Evolutionary conservation across 1,140 invertebrate genomes (phyloP).

Genomic region (Macrosteles quadrilineatus): DNA sequence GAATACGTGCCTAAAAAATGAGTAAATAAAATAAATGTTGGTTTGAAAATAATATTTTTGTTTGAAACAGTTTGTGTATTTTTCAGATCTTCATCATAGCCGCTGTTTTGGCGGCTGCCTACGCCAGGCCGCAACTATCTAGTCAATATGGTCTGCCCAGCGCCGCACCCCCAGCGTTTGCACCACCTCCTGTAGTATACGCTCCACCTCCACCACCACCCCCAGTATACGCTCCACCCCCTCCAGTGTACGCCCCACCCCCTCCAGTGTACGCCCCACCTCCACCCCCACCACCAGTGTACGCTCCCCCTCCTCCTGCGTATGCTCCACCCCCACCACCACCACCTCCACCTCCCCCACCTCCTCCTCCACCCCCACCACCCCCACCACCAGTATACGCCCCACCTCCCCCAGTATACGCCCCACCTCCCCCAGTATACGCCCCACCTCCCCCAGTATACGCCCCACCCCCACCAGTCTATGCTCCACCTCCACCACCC

Average conservation of each 20-base stretch:
- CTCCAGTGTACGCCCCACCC: conserved; percentile 9
- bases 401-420: too few species aligned
- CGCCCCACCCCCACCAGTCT: too few species aligned
- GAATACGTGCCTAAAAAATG: too few species aligned
- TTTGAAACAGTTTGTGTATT: too few species aligned
- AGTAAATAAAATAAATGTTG: too few species aligned
- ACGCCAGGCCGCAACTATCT: neutral
- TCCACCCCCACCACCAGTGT: neutral
- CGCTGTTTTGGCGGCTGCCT: neutral
- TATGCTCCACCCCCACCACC: neutral
- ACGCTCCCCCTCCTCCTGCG: neutral
- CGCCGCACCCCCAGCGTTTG: neutral
- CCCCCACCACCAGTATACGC: too few species aligned
- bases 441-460: too few species aligned
- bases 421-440: too few species aligned
- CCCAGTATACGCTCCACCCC: neutral
- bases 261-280: neutral
- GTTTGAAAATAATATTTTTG: too few species aligned
- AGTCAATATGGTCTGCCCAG: neutral
- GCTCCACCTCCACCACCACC: neutral
- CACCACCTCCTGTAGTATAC: neutral
- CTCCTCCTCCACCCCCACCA: neutral
- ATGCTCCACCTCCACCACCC: neutral
- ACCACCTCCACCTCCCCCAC: neutral
- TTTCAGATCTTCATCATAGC: neutral